Percentiles rank a stretch among this genome's conserved stretches.
Conservation (phyloP, 2,797 vertebrate species). For the Percopsis omiscomaycus region DNA sequence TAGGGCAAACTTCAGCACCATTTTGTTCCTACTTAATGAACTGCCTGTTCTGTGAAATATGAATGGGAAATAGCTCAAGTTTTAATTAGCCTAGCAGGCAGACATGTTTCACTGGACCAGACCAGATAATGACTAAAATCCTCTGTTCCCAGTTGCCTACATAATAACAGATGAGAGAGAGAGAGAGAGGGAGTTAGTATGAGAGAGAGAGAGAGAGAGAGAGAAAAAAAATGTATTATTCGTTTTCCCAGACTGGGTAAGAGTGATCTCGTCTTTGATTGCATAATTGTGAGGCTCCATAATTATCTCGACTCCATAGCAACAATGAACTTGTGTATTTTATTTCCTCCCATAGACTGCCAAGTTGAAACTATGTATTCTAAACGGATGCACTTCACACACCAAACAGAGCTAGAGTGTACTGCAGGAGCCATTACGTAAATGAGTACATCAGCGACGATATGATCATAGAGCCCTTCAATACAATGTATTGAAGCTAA, state of each 20-base stretch:
- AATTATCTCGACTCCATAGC: constrained; percentile 58
- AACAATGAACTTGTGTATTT: constrained; percentile 23
- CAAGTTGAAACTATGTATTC: neutral
- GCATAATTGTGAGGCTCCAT: constrained; percentile 58
- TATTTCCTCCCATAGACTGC: constrained; percentile 9
- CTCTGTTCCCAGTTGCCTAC: constrained; percentile 44
- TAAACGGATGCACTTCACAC: constrained; percentile 3
- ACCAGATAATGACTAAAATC: constrained; percentile 59
- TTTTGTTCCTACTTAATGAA: constrained; percentile 25
- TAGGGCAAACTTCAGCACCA: neutral
- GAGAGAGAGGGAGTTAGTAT: neutral
- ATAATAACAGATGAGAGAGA: constrained; percentile 45
- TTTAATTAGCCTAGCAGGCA: constrained; percentile 64
- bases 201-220: constrained; percentile 10
- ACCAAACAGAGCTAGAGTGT: no score
- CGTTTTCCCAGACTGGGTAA: constrained; percentile 46
- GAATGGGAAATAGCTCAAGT: constrained; percentile 41
- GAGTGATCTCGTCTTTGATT: constrained; percentile 56
- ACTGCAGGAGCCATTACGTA: neutral
- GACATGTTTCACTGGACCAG: constrained; percentile 54
- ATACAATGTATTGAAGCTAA: constrained; percentile 38
- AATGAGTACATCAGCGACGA: constrained; percentile 2
- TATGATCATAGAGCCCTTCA: constrained; percentile 6
- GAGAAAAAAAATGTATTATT: constrained; percentile 65
- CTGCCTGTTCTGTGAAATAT: constrained; percentile 39